These are phyloP conservation scores for Cheilosia pagana DNA, from an alignment of 2,888 invertebrate species.

Conservation along the genomic window DNA sequence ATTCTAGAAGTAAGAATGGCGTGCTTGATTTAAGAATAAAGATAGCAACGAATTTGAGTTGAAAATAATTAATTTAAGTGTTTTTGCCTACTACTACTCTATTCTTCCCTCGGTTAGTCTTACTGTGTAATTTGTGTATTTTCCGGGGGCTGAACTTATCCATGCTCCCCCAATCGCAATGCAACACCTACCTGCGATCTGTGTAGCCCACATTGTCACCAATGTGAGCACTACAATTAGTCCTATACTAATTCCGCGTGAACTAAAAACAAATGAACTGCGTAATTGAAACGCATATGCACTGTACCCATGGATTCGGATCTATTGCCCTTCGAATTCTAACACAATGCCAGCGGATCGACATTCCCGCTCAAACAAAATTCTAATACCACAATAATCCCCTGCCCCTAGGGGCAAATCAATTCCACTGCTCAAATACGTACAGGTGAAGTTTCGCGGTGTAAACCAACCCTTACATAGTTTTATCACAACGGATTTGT, in stretches of 20 bases:
- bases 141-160: too few species aligned
- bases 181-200: too few species aligned
- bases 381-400: background rate
- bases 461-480: background rate
- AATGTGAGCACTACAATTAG: background rate
- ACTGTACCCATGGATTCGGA: background rate
- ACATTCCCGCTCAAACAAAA: slow-evolving; percentile 1
- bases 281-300: slow-evolving; percentile 23
- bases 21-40: too few species aligned
- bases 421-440: slow-evolving; percentile 28
- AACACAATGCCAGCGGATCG: background rate
- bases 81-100: too few species aligned
- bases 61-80: too few species aligned
- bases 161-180: too few species aligned
- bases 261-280: slow-evolving; percentile 24
- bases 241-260: background rate
- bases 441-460: slow-evolving; percentile 17
- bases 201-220: background rate
- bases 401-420: slow-evolving; percentile 18
- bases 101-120: too few species aligned
- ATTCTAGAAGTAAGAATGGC: too few species aligned
- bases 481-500: slow-evolving; percentile 41
- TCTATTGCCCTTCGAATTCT: background rate
- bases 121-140: too few species aligned
- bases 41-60: too few species aligned